These are phyloP conservation scores for Mungos mungo DNA, from an alignment of 2,113 vertebrate species.

Conservation along the genomic window DNA sequence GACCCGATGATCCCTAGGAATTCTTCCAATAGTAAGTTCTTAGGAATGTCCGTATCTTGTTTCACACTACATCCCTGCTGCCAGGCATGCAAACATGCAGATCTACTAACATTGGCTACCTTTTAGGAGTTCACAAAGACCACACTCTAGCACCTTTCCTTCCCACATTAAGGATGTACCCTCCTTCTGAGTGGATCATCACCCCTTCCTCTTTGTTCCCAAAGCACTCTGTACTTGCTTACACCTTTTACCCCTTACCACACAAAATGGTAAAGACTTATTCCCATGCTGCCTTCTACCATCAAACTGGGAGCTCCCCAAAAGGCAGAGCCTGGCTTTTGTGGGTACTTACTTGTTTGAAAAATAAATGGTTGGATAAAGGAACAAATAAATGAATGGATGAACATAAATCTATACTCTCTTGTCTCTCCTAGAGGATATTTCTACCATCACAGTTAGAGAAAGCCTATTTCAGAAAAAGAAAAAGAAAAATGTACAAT, in stretches of 20 bases:
- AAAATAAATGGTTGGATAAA: not conserved
- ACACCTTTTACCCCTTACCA: not conserved
- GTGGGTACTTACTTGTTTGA: not conserved
- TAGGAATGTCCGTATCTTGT: not conserved
- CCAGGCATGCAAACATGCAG: not conserved
- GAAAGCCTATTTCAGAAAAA: constrained; percentile 14
- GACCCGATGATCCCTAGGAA: not conserved
- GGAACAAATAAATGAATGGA: not conserved
- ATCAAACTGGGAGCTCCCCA: not conserved
- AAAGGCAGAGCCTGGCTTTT: not conserved
- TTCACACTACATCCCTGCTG: not conserved
- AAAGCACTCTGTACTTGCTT: not conserved
- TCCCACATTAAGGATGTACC: not conserved
- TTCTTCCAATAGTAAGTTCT: not conserved
- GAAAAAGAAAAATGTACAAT: constrained; percentile 24
- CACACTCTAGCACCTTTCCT: not conserved
- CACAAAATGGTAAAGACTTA: not conserved
- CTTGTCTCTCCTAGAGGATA: not conserved
- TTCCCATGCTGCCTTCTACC: not conserved
- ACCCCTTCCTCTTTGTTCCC: not conserved
- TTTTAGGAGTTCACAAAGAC: not conserved
- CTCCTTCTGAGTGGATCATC: not conserved
- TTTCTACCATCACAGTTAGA: not conserved
- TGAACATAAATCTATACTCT: not conserved
- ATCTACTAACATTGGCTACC: not conserved